Conservation (phyloP, 2,113 vertebrate species). For the Collichthys lucidus region DNA sequence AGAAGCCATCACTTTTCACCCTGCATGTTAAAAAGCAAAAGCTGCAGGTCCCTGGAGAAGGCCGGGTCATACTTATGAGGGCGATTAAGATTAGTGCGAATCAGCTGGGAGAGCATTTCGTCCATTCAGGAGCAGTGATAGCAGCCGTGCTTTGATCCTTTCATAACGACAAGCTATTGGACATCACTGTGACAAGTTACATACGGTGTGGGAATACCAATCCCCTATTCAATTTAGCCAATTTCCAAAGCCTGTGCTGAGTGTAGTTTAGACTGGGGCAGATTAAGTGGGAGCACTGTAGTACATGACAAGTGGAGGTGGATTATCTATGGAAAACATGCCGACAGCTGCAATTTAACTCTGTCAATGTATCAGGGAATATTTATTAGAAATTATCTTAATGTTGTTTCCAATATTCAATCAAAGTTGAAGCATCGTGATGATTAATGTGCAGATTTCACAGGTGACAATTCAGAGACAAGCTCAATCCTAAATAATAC, state of each 20-base stretch:
- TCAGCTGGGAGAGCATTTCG: conserved; percentile 39
- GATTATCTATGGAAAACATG: conserved; percentile 27
- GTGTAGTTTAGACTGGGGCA: conserved; percentile 31
- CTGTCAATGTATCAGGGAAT: neutral
- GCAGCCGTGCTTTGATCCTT: conserved; percentile 57
- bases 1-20: conserved; percentile 23
- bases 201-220: conserved; percentile 48
- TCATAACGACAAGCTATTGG: conserved; percentile 52
- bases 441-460: conserved; percentile 15
- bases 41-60: conserved; percentile 15
- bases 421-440: conserved; percentile 5
- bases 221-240: conserved; percentile 59
- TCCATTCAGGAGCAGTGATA: conserved; percentile 50
- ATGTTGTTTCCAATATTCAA: conserved; percentile 22
- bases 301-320: conserved; percentile 31
- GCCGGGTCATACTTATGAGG: conserved; percentile 37
- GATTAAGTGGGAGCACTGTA: conserved; percentile 38
- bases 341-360: conserved; percentile 29
- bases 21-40: conserved; percentile 28
- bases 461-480: neutral
- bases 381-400: neutral
- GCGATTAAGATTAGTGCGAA: conserved; percentile 54
- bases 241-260: conserved; percentile 47
- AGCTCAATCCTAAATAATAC: neutral
- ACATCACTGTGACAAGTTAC: conserved; percentile 63